phyloP scores from a whole-genome alignment of 2,797 vertebrate species.

The Sebastes trivittatus region DNA sequence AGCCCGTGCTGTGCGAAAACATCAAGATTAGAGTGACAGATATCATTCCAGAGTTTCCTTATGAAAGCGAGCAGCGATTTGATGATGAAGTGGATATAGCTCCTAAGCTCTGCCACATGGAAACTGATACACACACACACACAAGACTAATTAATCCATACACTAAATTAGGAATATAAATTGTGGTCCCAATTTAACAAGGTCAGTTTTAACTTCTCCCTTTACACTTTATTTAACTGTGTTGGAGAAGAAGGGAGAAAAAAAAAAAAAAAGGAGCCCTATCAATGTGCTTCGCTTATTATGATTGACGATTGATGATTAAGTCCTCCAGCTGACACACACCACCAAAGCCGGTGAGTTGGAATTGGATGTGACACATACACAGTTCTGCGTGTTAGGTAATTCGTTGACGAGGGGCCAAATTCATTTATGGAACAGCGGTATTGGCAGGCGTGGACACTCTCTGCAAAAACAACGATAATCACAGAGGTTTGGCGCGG shows the following conservation, averaged over 20 bases:
- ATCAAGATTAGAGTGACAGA: constrained; percentile 70
- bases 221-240: constrained; percentile 81
- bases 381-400: constrained; percentile 84
- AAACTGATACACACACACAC: constrained; percentile 73
- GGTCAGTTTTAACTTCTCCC: constrained; percentile 79
- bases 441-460: constrained; percentile 83
- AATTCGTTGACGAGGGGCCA: constrained; percentile 85
- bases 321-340: constrained; percentile 84
- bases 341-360: constrained; percentile 82
- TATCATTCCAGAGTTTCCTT: constrained; percentile 75
- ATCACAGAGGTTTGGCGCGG: constrained; percentile 83
- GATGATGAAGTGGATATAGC: constrained; percentile 67
- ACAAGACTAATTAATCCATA: constrained; percentile 81
- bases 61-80: constrained; percentile 68
- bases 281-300: constrained; percentile 81
- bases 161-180: constrained; percentile 81
- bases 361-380: constrained; percentile 85
- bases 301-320: constrained; percentile 86
- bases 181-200: constrained; percentile 77
- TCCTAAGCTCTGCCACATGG: constrained; percentile 62
- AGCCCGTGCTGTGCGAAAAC: constrained; percentile 64
- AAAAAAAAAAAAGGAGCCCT: constrained; percentile 54
- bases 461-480: constrained; percentile 84
- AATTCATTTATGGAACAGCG: constrained; percentile 85
- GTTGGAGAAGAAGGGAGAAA: constrained; percentile 34